Conservation (phyloP, 2,797 vertebrate genomes). For the Hemitrygon akajei region DNA sequence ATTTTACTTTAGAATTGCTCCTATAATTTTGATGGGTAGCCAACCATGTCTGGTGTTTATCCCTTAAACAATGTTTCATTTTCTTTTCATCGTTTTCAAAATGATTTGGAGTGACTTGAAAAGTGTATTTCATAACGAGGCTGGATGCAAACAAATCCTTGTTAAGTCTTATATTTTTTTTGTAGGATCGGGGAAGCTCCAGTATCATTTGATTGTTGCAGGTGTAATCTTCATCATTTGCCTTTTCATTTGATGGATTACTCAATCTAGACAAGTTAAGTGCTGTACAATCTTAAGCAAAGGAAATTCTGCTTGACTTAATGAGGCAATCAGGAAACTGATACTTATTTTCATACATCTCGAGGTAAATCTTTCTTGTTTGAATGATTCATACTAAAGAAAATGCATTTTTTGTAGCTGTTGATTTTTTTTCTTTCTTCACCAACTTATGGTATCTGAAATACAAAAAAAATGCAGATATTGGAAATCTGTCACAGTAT, state of each 20-base stretch:
- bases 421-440: neutral
- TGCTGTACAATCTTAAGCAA: neutral
- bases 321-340: neutral
- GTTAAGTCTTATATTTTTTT: neutral
- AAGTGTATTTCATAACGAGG: neutral
- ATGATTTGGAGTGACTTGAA: neutral
- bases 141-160: neutral
- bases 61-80: conserved; percentile 14
- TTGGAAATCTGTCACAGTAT: neutral
- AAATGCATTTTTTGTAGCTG: neutral
- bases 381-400: neutral
- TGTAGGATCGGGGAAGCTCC: neutral
- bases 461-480: neutral
- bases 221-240: neutral
- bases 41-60: neutral
- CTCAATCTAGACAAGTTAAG: neutral
- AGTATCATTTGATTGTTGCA: neutral
- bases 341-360: neutral
- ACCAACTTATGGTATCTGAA: neutral
- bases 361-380: neutral
- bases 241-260: neutral
- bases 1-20: neutral
- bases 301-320: neutral
- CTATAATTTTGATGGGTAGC: neutral
- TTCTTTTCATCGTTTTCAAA: neutral